Base-by-base conservation (phyloP, 2,797 vertebrate species). In the Hirundo rustica region DNA sequence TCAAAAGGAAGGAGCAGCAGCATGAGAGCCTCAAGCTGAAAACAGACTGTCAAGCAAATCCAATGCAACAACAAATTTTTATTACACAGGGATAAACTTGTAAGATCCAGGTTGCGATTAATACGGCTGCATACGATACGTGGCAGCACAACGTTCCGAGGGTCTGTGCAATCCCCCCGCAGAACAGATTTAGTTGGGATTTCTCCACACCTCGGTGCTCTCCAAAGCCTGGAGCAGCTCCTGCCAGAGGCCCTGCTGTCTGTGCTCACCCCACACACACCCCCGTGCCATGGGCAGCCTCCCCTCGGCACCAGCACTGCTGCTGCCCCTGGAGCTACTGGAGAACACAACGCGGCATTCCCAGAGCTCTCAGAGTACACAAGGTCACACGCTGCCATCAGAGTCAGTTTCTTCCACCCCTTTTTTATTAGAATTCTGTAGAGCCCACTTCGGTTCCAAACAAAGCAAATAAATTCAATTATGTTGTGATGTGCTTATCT, bases 1-100 rank as follows among this genome's bases (percentile, higher is more conserved):
- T 89, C 90, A 75, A 79, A 86, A 78, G 83, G 73, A 94, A 92
- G 85, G 76, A 90, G 80, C 74, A 95, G 80, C 87, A 95, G 93
- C 89, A 85, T 8, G 60, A 87, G 90, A 92, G 76, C 57, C 91
- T 94, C 94, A 72, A 94, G 89, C 58, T 88, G 51, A 84, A 94
- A 89, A 36, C 60, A 84, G 48, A 66, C 85, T 76, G 80, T 36
- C 91, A 67, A 53, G 62, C 48, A 85, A 88, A 89, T 29, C 32
- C 68, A 93, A 64, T 0, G 27, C 82, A 53, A 88, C 61, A n/a
- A 61, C 23, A 3, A 30, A 30, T 84, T 90, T 93, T 94, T 88
- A 71, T 87, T 76, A 85, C 53, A 50, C 81, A 50, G 60, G 32
- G 55, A 84, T 61, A 61, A 94, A 92, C 60, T 50, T 38, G 1